Base-by-base conservation (phyloP, 2,797 vertebrate species). In the Acrossocheilus fasciatus region DNA sequence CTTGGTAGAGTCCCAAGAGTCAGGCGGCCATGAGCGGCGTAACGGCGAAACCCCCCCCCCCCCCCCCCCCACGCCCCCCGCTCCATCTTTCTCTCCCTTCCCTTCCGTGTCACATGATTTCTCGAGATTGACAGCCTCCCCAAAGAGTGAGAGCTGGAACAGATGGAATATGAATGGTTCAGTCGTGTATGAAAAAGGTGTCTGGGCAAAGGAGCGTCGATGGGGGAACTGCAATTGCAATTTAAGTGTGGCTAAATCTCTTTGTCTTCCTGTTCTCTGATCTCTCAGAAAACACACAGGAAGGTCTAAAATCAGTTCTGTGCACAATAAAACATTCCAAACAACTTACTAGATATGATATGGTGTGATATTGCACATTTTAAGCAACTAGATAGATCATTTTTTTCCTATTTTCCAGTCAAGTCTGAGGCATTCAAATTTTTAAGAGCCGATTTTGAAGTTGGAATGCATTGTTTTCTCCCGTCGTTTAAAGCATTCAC, bases 141-240 rank as follows among this genome's bases (percentile, higher is more conserved):
- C 96, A 96, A 97, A 95, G 97, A 98, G 96, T 97, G 96, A 96
- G 96, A 94, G 93, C 94, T 96, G 96, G 95, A 96, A 97, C 97
- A 98, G 98, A 99, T 98, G 97, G 98, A 98, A 98, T 96, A 97
- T 97, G 96, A 97, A 97, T 96, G 96, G 96, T 96, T 98, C 97
- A 97, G 94, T 97, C 96, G 96, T 97, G 97, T 96, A 97, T 97
- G 97, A 97, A 98, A 97, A 96, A 96, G 94, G 95, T 95, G 94
- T 94, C 93, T 94, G 93, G 91, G 94, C 93, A 93, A 92, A 91
- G 91, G 92, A 94, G 92, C 90, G 90, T 91, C 92, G 90, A 91
- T 91, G 91, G 89, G 93, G 93, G 92, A 92, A 91, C 90, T 88
- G 92, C 93, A 91, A 92, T 93, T 91, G 93, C 82, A 84, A 93